Evolutionary conservation across 2,888 invertebrate genomes (phyloP).

Genomic region (Halictus quadricinctus): DNA sequence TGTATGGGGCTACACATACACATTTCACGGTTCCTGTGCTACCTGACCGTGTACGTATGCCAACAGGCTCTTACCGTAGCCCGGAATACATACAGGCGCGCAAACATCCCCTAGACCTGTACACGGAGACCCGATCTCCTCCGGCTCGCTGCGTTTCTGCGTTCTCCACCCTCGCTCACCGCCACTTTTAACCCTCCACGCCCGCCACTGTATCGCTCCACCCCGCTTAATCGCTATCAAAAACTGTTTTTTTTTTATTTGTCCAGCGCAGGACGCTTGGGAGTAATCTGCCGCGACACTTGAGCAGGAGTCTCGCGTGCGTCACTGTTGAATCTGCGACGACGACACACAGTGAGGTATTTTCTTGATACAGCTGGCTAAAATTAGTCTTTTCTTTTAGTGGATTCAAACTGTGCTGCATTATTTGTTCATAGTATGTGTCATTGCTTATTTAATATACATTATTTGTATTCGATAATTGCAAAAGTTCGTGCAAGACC

Average conservation of each 20-base stretch:
- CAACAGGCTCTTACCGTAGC: constrained; percentile 39
- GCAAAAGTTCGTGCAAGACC: neutral
- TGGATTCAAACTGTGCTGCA: neutral
- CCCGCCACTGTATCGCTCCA: neutral
- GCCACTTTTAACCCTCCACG: neutral
- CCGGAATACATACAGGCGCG: constrained; percentile 53
- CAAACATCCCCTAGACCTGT: constrained; percentile 56
- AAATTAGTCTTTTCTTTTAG: neutral
- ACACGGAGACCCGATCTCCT: constrained; percentile 45
- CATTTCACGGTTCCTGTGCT: constrained; percentile 40
- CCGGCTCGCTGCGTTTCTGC: constrained; percentile 44
- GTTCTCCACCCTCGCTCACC: constrained; percentile 28
- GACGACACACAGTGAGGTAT: neutral
- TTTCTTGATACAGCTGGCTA: neutral
- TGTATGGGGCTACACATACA: constrained; percentile 55
- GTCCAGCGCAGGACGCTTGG: neutral
- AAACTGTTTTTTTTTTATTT: constrained; percentile 20
- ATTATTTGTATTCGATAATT: neutral
- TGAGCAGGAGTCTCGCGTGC: neutral
- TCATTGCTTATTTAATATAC: neutral
- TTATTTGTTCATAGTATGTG: neutral
- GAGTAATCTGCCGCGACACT: constrained; percentile 7
- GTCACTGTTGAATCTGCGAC: constrained; percentile 1
- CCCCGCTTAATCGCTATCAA: constrained; percentile 39
- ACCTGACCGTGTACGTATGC: constrained; percentile 45